Conservation (phyloP, 2,113 vertebrate genomes). For the Oreotrochilus melanogaster region DNA sequence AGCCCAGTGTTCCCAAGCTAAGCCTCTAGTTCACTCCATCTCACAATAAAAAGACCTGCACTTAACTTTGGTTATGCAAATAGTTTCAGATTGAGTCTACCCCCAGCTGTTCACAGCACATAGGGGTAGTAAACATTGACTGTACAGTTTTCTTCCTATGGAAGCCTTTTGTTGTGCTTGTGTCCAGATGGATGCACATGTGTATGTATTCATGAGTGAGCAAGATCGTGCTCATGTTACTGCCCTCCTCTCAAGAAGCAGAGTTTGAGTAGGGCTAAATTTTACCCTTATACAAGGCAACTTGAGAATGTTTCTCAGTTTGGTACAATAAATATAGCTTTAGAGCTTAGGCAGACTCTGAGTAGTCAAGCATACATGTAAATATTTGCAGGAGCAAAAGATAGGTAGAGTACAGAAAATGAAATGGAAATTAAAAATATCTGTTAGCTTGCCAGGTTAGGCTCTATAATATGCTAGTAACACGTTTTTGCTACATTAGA, state of each 20-base stretch:
- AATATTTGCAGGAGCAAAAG: not conserved
- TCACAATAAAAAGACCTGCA: not conserved
- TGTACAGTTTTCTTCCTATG: accelerated
- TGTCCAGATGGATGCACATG: accelerated
- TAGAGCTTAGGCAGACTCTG: not conserved
- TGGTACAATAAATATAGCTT: not conserved
- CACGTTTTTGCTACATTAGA: not conserved
- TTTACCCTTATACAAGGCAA: not conserved
- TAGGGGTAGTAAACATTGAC: accelerated
- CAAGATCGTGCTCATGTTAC: not conserved
- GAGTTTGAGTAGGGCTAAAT: not conserved
- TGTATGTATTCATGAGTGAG: accelerated
- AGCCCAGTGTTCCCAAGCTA: not conserved
- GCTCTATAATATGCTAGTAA: not conserved
- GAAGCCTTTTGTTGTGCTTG: accelerated
- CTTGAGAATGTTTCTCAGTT: not conserved
- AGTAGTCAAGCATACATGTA: not conserved
- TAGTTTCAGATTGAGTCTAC: not conserved
- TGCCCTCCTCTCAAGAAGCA: accelerated
- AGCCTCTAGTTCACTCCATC: not conserved
- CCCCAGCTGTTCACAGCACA: not conserved
- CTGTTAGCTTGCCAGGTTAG: not conserved
- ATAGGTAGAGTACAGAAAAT: not conserved
- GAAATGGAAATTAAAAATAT: not conserved
- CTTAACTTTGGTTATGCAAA: not conserved